Evolutionary conservation across 37 sponge, comb jelly and placozoan species (phyloP), one percentile per base, ranked within the genome.

Genomic region (Ephydatia muelleri): DNA sequence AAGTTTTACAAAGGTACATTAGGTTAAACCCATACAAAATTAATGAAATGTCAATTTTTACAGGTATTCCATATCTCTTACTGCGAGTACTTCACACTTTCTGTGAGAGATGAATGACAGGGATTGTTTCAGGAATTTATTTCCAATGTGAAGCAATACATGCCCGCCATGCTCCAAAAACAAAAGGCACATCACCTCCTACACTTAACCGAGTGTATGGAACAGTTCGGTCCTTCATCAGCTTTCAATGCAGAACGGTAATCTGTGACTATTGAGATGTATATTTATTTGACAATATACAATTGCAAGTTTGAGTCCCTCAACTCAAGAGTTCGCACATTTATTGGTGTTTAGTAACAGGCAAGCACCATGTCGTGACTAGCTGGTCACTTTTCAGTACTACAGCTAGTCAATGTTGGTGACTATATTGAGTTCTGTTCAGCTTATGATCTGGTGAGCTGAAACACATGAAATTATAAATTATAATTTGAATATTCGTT

Each of bases 161-260:
- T 36, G 32, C 86, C 86, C 13, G 49, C 57, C n/a, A 34, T 79
- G 67, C n/a, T 43, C 32, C 40, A 38, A 48, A 86, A 77, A 35
- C 73, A 70, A 6, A 86, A 79, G 65, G 35, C 70, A n/a, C 86
- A 86, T 65, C 69, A 79, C 0, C 31, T 86, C 2, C 64, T 86
- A 14, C 86, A 86, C 38, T 37, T 86, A 28, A 64, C 77, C 3
- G 80, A 86, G 21, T 48, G 47, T 71, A 86, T 86, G 38, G 68
- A 43, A 9, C 73, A 86, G 30, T 86, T 86, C 70, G 80, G 86
- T n/a, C 80, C 86, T 30, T 14, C 86, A 77, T 33, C 64, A 28
- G 37, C 47, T 34, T 86, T 65, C 69, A 86, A 70, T 38, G 80
- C 86, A 47, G 80, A 86, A 69, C 79, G 86, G 86, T 86, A 57